Conservation (phyloP, 1,140 invertebrate genomes). For the Ips nitidus region DNA sequence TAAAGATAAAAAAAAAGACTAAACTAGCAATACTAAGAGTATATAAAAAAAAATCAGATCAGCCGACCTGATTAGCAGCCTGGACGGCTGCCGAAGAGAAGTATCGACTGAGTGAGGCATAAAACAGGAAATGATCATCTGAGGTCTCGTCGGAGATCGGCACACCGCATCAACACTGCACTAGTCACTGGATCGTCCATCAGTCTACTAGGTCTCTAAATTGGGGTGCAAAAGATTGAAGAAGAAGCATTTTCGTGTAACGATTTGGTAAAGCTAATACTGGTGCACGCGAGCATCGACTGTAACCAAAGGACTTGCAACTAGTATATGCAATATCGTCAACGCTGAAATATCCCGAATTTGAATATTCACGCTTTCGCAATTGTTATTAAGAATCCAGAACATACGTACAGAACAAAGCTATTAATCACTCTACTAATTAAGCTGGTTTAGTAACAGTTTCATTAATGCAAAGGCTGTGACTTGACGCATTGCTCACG, state of each 20-base stretch:
- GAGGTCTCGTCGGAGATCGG: slow-evolving; percentile 1
- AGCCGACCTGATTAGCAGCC: slow-evolving; percentile 36
- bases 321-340: neutral
- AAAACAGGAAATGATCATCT: slow-evolving; percentile 33
- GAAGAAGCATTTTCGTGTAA: slow-evolving; percentile 24
- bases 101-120: slow-evolving; percentile 31
- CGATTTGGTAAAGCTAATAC: slow-evolving; percentile 12
- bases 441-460: slow-evolving; percentile 1
- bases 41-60: slow-evolving; percentile 29
- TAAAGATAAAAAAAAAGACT: no score
- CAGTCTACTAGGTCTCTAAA: slow-evolving; percentile 23
- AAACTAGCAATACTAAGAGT: no score
- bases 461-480: neutral
- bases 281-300: slow-evolving; percentile 25
- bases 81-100: slow-evolving; percentile 25
- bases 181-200: slow-evolving; percentile 27
- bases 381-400: no score
- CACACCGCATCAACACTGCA: slow-evolving; percentile 18
- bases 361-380: neutral
- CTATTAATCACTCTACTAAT: slow-evolving; percentile 3
- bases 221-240: slow-evolving; percentile 23
- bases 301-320: slow-evolving; percentile 27
- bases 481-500: no score
- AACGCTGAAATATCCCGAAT: neutral
- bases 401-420: neutral